A percentile compares a stretch with the other conserved stretches of the same genome.
Evolutionary conservation across 2,113 vertebrate genomes (phyloP).

Genomic region (Phalacrocorax brasilianus): DNA sequence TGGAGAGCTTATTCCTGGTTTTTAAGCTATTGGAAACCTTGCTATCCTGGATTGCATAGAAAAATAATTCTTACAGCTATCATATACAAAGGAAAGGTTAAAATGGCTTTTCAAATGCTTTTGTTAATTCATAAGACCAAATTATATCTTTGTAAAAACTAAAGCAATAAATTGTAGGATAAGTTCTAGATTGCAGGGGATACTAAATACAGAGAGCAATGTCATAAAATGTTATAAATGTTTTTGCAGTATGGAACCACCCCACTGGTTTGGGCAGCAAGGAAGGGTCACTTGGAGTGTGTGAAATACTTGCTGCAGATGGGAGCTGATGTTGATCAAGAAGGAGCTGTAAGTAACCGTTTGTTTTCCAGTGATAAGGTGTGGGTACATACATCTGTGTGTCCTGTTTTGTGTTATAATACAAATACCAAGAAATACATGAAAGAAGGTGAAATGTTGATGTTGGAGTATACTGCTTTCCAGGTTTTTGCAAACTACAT

Average conservation of each 20-base stretch:
- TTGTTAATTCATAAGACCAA: neutral
- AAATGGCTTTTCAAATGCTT: neutral
- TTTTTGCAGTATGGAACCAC: slow-evolving; percentile 92
- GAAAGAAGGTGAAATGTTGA: neutral
- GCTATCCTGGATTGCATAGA: neutral
- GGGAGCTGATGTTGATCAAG: slow-evolving; percentile 97
- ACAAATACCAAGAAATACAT: neutral
- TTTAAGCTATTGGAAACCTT: neutral
- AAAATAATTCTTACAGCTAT: neutral
- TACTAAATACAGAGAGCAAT: neutral
- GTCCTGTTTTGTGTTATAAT: neutral
- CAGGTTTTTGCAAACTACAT: neutral
- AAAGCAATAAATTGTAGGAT: neutral
- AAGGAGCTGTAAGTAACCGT: slow-evolving; percentile 87
- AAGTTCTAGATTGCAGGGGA: neutral
- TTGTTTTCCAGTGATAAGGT: neutral
- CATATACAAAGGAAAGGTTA: neutral
- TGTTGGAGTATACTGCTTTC: neutral
- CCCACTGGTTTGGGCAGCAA: slow-evolving; percentile 92
- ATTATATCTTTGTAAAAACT: neutral
- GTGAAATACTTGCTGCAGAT: slow-evolving; percentile 92
- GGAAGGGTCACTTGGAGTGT: slow-evolving; percentile 91
- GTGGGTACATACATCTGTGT: neutral
- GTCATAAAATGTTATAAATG: neutral
- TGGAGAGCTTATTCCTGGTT: neutral